Evolutionary conservation across 2,113 vertebrate species (phyloP).

Genomic region (Tetrax tetrax): DNA sequence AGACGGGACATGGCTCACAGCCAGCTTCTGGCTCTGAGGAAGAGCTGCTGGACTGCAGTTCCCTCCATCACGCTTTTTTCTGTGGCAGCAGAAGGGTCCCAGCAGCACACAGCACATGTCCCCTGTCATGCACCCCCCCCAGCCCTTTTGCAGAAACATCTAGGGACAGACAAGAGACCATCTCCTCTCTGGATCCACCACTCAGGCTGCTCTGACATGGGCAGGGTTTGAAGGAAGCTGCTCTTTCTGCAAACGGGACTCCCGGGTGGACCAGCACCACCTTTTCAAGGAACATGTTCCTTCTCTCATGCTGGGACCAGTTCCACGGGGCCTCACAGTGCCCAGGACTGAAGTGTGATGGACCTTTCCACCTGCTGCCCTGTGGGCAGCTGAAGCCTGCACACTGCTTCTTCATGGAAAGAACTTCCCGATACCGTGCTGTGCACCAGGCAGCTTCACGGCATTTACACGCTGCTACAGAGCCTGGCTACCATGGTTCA

Average conservation of each 20-base stretch:
- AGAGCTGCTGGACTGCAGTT: neutral
- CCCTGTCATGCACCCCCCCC: neutral
- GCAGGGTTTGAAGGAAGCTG: neutral
- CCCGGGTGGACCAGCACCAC: neutral
- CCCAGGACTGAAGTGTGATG: accelerated
- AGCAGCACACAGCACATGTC: neutral
- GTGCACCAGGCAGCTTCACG: neutral
- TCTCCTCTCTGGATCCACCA: neutral
- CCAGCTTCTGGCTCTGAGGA: neutral
- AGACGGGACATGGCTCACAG: neutral
- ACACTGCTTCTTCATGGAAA: neutral
- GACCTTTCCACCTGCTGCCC: neutral
- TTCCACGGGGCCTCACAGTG: accelerated
- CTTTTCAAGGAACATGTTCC: neutral
- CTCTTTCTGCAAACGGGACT: neutral
- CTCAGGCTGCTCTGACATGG: neutral
- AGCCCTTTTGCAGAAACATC: neutral
- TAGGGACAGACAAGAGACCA: neutral
- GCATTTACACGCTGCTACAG: neutral
- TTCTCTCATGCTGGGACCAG: neutral
- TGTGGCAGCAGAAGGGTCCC: neutral
- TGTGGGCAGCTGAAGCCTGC: neutral
- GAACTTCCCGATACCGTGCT: accelerated
- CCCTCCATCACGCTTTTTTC: neutral
- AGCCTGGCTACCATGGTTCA: neutral